Evolutionary conservation across 2,797 vertebrate genomes (phyloP).

Genomic region (Eulemur mongoz): DNA sequence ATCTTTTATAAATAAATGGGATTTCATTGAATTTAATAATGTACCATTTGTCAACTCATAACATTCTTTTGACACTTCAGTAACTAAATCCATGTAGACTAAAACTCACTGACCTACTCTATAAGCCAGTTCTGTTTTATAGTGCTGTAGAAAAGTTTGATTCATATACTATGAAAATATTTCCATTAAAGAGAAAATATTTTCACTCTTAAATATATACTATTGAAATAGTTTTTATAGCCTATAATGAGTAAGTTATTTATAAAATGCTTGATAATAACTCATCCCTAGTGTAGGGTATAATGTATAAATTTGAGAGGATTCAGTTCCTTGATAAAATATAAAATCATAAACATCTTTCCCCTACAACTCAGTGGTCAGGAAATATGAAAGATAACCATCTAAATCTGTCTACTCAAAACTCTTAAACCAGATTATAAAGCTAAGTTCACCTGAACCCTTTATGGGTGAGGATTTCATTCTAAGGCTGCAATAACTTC

Average conservation of each 20-base stretch:
- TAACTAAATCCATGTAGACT: neutral
- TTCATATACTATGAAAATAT: neutral
- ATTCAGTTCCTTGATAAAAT: slow-evolving; percentile 53
- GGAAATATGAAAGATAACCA: slow-evolving; percentile 37
- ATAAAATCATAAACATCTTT: slow-evolving; percentile 54
- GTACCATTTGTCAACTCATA: neutral
- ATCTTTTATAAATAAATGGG: neutral
- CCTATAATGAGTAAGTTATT: neutral
- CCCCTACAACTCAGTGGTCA: slow-evolving; percentile 23
- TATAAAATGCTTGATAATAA: slow-evolving; percentile 34
- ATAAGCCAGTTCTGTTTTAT: neutral
- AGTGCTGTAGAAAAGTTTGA: neutral
- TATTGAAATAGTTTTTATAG: neutral
- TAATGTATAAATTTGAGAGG: slow-evolving; percentile 26
- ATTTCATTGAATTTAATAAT: neutral
- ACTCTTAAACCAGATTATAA: slow-evolving; percentile 92
- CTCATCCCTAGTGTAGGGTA: neutral
- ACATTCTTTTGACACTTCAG: neutral
- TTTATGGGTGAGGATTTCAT: slow-evolving; percentile 93
- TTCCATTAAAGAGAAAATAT: neutral
- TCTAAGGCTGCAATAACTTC: slow-evolving; percentile 86
- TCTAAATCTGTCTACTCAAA: slow-evolving; percentile 87
- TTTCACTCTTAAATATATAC: slow-evolving; percentile 35
- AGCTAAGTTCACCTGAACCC: slow-evolving; percentile 91
- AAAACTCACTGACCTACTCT: neutral